Evolutionary conservation across 2,797 vertebrate genomes (phyloP).

Genomic region (Netta rufina): DNA sequence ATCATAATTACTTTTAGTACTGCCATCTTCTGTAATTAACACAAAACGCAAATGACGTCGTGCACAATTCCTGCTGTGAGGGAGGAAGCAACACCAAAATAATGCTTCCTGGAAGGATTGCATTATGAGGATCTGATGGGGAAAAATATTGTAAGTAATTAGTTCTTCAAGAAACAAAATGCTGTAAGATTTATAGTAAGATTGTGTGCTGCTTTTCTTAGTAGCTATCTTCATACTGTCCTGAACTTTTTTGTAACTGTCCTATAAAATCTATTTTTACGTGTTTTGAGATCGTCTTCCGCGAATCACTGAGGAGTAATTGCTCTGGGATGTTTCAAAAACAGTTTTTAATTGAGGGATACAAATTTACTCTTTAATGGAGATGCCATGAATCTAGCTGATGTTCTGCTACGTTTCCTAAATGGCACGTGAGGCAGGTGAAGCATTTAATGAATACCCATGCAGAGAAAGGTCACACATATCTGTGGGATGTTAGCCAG

Average conservation of each 20-base stretch:
- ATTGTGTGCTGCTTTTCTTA: background rate
- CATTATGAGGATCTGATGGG: conserved; percentile 4
- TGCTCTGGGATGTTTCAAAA: conserved; percentile 26
- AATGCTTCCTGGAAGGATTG: background rate
- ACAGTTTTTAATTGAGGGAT: conserved; percentile 49
- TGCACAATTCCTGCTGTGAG: background rate
- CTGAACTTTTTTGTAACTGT: background rate
- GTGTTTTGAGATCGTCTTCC: background rate
- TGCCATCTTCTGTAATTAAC: conserved; percentile 69
- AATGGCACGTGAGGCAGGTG: conserved; percentile 55
- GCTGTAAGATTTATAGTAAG: background rate
- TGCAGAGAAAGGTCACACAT: conserved; percentile 34
- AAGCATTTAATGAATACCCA: conserved; percentile 59
- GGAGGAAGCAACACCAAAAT: background rate
- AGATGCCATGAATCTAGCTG: conserved; percentile 48
- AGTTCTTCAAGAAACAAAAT: conserved; percentile 21
- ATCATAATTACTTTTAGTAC: conserved; percentile 56
- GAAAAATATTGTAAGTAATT: conserved; percentile 17
- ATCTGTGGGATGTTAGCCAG: conserved; percentile 34
- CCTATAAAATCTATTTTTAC: background rate
- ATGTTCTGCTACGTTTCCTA: conserved; percentile 55
- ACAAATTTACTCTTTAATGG: conserved; percentile 38
- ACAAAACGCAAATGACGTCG: conserved; percentile 39
- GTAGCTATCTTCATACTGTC: background rate
- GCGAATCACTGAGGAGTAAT: conserved; percentile 41